Conservation (phyloP, 2,797 vertebrate genomes). For the Pipistrellus kuhlii region DNA sequence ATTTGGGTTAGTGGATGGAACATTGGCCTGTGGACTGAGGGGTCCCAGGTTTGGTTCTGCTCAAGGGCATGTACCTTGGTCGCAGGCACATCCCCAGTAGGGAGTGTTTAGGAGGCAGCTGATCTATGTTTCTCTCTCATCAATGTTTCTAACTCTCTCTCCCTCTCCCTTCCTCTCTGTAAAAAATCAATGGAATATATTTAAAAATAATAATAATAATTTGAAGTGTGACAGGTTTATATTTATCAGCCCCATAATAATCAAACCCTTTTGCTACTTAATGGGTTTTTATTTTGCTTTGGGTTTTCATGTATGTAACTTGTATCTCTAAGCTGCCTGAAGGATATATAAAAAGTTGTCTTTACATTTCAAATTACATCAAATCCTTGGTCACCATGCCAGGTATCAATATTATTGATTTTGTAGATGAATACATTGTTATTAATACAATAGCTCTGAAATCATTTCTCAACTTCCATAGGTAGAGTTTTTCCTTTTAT, state of each 20-base stretch:
- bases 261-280: not conserved
- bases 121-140: no score
- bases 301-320: not conserved
- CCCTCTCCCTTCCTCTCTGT: no score
- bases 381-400: constrained; percentile 68
- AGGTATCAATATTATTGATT: constrained; percentile 72
- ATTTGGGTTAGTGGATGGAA: no score
- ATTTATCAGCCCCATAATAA: not conserved
- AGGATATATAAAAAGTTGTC: constrained; percentile 54
- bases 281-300: not conserved
- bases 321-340: not conserved
- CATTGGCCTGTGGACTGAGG: no score
- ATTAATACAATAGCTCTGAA: constrained; percentile 58
- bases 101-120: no score
- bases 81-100: no score
- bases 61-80: no score
- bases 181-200: no score
- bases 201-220: not conserved
- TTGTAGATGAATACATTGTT: constrained; percentile 51
- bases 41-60: no score
- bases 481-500: not conserved
- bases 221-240: not conserved
- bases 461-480: constrained; percentile 38
- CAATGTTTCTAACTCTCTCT: no score
- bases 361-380: constrained; percentile 65